Evolutionary conservation across 2,113 vertebrate genomes (phyloP), one percentile per base, ranked within the genome.

Genomic region (Pteruthius melanotis): DNA sequence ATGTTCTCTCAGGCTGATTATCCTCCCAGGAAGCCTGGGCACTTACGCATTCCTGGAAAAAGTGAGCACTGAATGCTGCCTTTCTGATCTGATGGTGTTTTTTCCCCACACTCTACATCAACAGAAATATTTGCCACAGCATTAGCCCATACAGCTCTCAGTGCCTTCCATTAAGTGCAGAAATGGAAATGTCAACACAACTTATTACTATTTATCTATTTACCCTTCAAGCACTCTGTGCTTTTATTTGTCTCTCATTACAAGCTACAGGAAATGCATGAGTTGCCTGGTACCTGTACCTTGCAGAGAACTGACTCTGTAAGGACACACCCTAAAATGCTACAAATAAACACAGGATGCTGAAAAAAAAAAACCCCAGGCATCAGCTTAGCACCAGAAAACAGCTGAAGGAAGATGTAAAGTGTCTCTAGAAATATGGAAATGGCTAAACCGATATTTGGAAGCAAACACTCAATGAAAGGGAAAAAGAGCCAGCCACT

Each of bases 401-500:
- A 31, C 18, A 83, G 8, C 11, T 54, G n/a, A 19, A 65, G 18
- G 37, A 79, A 76, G 76, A 85, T 4, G 3, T 13, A 35, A 81
- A 66, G 6, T 0, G 1, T 24, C 4, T 44, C 65, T 13, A 47
- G 33, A 74, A 81, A 52, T 3, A 40, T 1, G 1, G 15, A 12
- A 40, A 21, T 47, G 52, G 61, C 28, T 50, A 28, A 69, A 37
- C 4, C 42, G 14, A 31, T 18, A 57, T n/a, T 68, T 54, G 28
- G 35, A 84, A 68, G 49, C 10, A 61, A 49, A 37, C 9, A 27
- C 19, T 72, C 28, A 54, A 15, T 4, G 3, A 40, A 85, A 14
- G 37, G 28, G 6, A 45, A 15, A 42, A 78, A 72, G 14, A 83
- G 44, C 6, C 59, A 87, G 24, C 13, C 39, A 59, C 65, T 71